These are phyloP conservation scores for Polydesmus complanatus DNA, from an alignment of 2,888 invertebrate species.

Conservation along the genomic window DNA sequence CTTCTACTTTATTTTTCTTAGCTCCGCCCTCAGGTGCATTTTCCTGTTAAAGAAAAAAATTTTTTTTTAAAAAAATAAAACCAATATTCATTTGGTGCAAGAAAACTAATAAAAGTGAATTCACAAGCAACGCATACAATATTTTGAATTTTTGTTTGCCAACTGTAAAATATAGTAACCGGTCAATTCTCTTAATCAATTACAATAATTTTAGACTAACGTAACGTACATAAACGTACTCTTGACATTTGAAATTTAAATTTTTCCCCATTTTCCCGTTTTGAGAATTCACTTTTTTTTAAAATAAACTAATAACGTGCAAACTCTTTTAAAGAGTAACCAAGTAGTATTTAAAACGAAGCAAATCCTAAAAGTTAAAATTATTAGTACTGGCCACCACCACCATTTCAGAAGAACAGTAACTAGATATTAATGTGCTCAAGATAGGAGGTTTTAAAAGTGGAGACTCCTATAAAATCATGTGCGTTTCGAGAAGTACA, in stretches of 20 bases:
- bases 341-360: not conserved
- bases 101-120: not conserved
- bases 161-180: too few relatives aligned
- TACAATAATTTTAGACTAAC: too few relatives aligned
- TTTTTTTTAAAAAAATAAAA: not conserved
- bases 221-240: too few relatives aligned
- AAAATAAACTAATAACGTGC: too few relatives aligned
- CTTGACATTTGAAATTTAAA: too few relatives aligned
- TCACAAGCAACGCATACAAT: too few relatives aligned
- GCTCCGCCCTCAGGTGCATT: not conserved
- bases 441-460: not conserved
- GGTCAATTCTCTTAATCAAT: too few relatives aligned
- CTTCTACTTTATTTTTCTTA: not conserved
- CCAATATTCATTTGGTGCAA: not conserved
- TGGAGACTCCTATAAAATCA: not conserved
- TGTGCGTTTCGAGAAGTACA: too few relatives aligned
- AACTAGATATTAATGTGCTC: not conserved
- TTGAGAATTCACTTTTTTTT: too few relatives aligned
- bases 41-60: constrained; percentile 1
- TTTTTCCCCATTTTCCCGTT: too few relatives aligned
- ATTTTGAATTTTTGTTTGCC: too few relatives aligned
- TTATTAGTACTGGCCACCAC: not conserved
- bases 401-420: not conserved
- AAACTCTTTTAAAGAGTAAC: too few relatives aligned
- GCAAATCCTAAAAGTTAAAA: not conserved